phyloP scores from a whole-genome alignment of 2,797 vertebrate genomes.

The Rhabdomys pumilio region DNA sequence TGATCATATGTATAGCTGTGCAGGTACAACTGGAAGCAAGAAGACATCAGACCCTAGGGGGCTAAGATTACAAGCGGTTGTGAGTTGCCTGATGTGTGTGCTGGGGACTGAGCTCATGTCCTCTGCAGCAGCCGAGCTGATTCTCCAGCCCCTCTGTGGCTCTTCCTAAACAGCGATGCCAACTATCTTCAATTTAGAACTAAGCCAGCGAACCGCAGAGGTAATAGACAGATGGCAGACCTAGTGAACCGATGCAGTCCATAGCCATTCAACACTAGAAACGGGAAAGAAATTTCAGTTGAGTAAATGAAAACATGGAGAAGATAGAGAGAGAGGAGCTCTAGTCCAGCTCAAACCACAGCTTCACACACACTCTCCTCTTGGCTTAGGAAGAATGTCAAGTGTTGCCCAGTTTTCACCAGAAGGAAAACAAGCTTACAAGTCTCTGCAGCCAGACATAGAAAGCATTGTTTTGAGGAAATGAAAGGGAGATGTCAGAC shows the following conservation, averaged over 20 bases:
- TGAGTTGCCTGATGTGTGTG: too few species aligned
- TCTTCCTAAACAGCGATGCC: constrained; percentile 42
- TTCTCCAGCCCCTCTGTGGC: neutral
- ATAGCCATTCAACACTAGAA: neutral
- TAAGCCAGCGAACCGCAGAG: neutral
- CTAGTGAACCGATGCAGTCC: constrained; percentile 16
- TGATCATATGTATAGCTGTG: neutral
- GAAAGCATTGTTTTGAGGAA: constrained; percentile 79
- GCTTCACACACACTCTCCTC: constrained; percentile 36
- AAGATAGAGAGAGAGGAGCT: constrained; percentile 8
- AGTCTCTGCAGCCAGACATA: constrained; percentile 71
- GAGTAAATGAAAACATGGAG: constrained; percentile 26
- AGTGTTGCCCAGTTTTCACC: constrained; percentile 72
- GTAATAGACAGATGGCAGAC: neutral
- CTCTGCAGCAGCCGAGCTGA: neutral
- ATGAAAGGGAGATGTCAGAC: constrained; percentile 71
- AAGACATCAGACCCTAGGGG: neutral
- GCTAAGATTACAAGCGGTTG: neutral
- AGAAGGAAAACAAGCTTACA: constrained; percentile 76
- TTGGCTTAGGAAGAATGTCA: constrained; percentile 67
- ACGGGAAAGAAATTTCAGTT: constrained; percentile 56
- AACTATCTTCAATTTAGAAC: neutral
- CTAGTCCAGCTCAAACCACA: constrained; percentile 72
- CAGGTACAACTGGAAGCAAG: neutral
- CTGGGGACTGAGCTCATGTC: neutral